Conservation (phyloP, 2,797 vertebrate genomes). For the Catostomus latipinnis region DNA sequence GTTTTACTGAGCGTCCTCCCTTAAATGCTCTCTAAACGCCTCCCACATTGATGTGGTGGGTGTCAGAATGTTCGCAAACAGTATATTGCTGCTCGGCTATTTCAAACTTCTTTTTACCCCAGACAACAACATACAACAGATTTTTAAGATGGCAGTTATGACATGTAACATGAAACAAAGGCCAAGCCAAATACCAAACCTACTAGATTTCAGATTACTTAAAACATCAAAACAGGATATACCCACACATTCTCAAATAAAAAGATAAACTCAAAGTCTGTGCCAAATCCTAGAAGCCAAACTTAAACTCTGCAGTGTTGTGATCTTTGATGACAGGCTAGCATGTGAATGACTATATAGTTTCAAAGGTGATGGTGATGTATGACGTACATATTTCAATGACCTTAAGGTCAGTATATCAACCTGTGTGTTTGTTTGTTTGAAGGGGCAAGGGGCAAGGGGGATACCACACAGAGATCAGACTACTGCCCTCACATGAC, state of each 20-base stretch:
- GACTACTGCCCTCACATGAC: conserved; percentile 47
- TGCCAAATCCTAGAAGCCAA: conserved; percentile 29
- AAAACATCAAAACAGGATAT: conserved; percentile 1
- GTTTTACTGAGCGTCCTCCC: too few species aligned
- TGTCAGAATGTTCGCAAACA: too few species aligned
- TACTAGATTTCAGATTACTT: not conserved
- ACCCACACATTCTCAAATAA: conserved; percentile 27
- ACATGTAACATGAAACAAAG: not conserved
- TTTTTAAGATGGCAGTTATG: not conserved
- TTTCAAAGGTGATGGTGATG: conserved; percentile 49
- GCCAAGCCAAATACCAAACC: not conserved
- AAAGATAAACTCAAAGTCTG: conserved; percentile 5
- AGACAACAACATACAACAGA: not conserved
- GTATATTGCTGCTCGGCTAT: too few species aligned
- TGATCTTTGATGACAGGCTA: conserved; percentile 40
- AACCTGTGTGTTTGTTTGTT: conserved; percentile 42
- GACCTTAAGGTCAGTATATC: conserved; percentile 53
- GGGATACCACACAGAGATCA: conserved; percentile 41
- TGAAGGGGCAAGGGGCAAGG: not conserved
- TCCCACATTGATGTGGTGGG: too few species aligned
- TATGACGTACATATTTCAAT: conserved; percentile 58
- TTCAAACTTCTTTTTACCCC: too few species aligned
- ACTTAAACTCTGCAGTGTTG: conserved; percentile 39
- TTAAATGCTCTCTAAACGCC: too few species aligned
- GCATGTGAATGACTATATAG: conserved; percentile 43